Base-by-base conservation (phyloP, 2,888 invertebrate genomes). In the Microctonus brassicae region DNA sequence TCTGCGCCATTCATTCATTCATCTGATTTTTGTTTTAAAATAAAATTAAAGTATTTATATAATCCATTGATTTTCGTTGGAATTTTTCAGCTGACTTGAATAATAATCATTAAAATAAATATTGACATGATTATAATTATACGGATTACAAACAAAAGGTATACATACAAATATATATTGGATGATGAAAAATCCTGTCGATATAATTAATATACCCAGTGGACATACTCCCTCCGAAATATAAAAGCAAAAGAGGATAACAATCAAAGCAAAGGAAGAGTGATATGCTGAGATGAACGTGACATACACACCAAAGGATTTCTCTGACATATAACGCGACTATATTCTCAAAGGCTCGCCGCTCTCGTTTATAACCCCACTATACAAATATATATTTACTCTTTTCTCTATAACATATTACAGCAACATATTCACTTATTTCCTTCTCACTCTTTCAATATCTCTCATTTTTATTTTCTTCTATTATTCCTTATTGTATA, bases 291-390 rank as follows among this genome's bases (percentile, higher is more conserved):
- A 71, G 36, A 55, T n/a, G n/a, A n/a, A n/a, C n/a, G n/a, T n/a
- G n/a, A n/a, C n/a, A n/a, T n/a, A n/a, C 55, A n/a, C 57, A 29
- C 52, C 70, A 57, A 67, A 70, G 70, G 55, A 55, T 70, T 70
- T 33, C 42, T 60, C 36, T 60, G 17, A 47, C 47, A 47, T n/a
- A n/a, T 47, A 47, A 47, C 47, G 47, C 47, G 47, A 17, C 47
- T 17, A n/a, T 47, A 17, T 29, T 34, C 33, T 65, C 66, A 66
- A 65, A 66, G 63, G 57, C 58, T 13, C 33, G 67, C 66, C 67
- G 73, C 70, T 29, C 24, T 62, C 70, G 58, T 63, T 74, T 58
- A 73, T 64, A 74, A 70, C 68, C 70, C 69, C 29, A 57, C 71
- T 33, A 33, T 70, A 34, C 63, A 34, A 29, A 47, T 29, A 65